Conservation (phyloP, 2,113 vertebrate species). For the Rhabdornis inornatus region DNA sequence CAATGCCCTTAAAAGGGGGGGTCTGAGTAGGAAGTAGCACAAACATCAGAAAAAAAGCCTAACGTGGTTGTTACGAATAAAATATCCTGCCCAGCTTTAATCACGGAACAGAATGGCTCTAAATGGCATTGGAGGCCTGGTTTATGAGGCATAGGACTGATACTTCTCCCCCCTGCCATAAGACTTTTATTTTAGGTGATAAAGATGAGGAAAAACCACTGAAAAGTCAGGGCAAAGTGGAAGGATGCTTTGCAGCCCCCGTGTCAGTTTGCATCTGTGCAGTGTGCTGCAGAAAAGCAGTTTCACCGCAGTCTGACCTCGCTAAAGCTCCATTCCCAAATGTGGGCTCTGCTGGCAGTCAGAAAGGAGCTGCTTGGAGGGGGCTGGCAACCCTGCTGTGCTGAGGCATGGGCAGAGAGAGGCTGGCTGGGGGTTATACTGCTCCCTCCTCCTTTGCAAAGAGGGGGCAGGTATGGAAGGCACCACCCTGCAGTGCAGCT, state of each 20-base stretch:
- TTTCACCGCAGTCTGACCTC: not conserved
- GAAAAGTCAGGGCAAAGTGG: not conserved
- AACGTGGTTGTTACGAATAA: not conserved
- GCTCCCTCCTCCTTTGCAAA: rapidly evolving
- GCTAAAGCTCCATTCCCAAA: not conserved
- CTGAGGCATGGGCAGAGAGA: not conserved
- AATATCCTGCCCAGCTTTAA: not conserved
- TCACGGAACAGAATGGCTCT: not conserved
- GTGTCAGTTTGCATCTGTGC: not conserved
- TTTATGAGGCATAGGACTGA: not conserved
- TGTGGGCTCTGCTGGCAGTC: rapidly evolving
- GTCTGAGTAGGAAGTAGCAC: not conserved
- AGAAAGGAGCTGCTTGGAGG: not conserved
- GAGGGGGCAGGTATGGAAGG: rapidly evolving
- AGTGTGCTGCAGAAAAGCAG: not conserved
- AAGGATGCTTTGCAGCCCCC: not conserved
- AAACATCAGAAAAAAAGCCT: not conserved
- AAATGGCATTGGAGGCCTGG: not conserved
- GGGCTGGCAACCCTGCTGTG: rapidly evolving
- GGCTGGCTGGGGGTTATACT: not conserved
- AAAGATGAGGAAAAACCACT: not conserved
- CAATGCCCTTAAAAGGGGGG: not conserved
- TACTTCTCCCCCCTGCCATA: not conserved
- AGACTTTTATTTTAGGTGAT: not conserved
- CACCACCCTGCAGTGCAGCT: rapidly evolving